Base-by-base conservation (phyloP, 35 echinoderm and acorn worm species). In the Heliocidaris erythrogramma region DNA sequence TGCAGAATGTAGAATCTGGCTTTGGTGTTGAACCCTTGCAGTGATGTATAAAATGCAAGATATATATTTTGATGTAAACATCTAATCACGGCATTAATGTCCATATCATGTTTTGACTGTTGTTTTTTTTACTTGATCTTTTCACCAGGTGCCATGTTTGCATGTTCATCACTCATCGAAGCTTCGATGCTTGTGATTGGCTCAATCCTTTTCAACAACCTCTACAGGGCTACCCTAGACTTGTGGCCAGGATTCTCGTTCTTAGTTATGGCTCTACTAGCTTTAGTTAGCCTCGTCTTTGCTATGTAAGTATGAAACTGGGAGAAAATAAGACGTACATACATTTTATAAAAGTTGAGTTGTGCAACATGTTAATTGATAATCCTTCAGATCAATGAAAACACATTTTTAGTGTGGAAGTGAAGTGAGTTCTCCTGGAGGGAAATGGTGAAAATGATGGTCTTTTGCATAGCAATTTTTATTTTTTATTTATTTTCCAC, bases 211-310 rank as follows among this genome's bases (percentile, higher is more conserved):
- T 96, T 97, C 95, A 97, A 97, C 91, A 97, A 86, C 31, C 94
- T 97, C 30, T 97, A 97, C 48, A 95, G 94, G 85, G 95, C 89
- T 5, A 97, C 95, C 1, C 59, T 97, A 18, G 48, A 92, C 32
- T 95, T 95, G 87, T 96, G 93, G 95, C 97, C 97, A 86, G 97
- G 97, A n/a, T 95, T 97, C 50, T 96, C 95, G 1, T 97, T 97
- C 47, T 47, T 97, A 9, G 91, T 97, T 14, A 96, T 97, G 95
- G 93, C 97, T 49, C 85, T 89, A 12, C 32, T 97, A 30, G 49
- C 92, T 30, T 52, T 90, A 50, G 31, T 95, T 30, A 91, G 88
- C 27, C 48, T 97, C 9, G 32, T 92, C 35, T 88, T 97, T 78
- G 53, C 92, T 14, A 24, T 87, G 96, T 97, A 87, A 97, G 96